Evolutionary conservation across 2,888 invertebrate genomes (phyloP), one percentile per base, ranked within the genome.

Genomic region (Ophioninae sp.): DNA sequence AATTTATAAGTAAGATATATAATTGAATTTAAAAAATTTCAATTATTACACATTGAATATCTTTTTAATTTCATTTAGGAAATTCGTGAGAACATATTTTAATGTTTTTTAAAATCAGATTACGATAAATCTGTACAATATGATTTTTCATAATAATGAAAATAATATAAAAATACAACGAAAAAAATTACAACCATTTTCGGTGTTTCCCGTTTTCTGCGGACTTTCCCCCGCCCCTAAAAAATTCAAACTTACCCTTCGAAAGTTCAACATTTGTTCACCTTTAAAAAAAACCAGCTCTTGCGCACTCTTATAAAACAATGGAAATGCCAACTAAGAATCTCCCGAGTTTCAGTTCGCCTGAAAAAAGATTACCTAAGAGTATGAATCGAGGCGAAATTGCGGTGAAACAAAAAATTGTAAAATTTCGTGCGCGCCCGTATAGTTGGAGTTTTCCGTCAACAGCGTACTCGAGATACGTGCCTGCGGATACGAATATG

Each of bases 391-490:
- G 8, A 63, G 13, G 63, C 20, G 20, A 9, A 59, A 59, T 59
- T 22, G 20, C 17, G 9, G 20, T 8, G 6, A 59, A 22, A 22
- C 59, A 9, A 22, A 13, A 30, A 63, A 63, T 23, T 13, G 6
- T 1, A 23, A 22, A 22, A 59, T 59, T 59, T 59, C 20, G 39
- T 39, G 56, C 39, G 7, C 22, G 39, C 20, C 23, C n/a, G 39
- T 61, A 7, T 10, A 51, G 39, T 41, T 30, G 37, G 65, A 74
- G 77, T 61, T 77, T 78, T 63, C 69, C 51, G 69, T 81, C 77
- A 71, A 80, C 68, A 64, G 41, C 51, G 51, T 6, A 5, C 51
- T 51, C n/a, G 41, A 20, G 41, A 23, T 61, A 59, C 73, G 77
- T 73, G 78, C 73, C 73, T 73, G 44, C 63, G 77, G 58, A 67